Percentiles rank a stretch among this genome's conserved stretches.
These are phyloP conservation scores for Agrypnus murinus DNA, from an alignment of 2,888 invertebrate species.

Conservation along the genomic window DNA sequence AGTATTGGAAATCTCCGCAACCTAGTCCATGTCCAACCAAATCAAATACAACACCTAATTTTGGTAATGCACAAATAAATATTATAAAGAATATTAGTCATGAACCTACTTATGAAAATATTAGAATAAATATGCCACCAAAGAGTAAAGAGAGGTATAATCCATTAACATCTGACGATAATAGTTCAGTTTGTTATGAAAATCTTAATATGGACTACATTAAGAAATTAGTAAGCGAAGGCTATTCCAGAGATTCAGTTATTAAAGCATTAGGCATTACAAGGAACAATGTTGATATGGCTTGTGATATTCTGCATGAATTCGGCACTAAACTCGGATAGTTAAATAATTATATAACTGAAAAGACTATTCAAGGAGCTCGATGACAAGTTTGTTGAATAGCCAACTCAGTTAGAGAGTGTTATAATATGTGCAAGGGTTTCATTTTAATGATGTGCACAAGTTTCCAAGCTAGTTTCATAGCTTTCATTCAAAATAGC, in stretches of 20 bases:
- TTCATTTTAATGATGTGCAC: too few relatives aligned
- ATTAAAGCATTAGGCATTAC: conserved; percentile 94
- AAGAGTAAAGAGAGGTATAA: conserved; percentile 64
- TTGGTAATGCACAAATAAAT: conserved; percentile 57
- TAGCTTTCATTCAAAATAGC: too few relatives aligned
- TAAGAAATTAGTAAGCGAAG: conserved; percentile 89
- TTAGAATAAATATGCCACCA: conserved; percentile 64
- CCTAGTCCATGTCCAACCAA: conserved; percentile 72
- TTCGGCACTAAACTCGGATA: conserved; percentile 81
- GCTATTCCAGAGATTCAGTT: conserved; percentile 93
- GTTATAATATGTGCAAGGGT: too few relatives aligned
- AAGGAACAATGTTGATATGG: conserved; percentile 95
- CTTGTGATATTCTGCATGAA: conserved; percentile 93
- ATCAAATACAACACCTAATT: conserved; percentile 76
- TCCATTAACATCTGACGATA: conserved; percentile 65
- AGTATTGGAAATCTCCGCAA: conserved; percentile 34
- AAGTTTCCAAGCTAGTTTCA: too few relatives aligned
- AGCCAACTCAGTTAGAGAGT: neutral
- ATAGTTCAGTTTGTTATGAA: conserved; percentile 79
- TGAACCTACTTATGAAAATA: conserved; percentile 61
- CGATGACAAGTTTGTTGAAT: neutral
- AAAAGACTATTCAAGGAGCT: conserved; percentile 1
- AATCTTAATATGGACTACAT: conserved; percentile 95
- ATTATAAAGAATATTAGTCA: conserved; percentile 45
- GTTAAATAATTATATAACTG: conserved; percentile 12